phyloP scores from a whole-genome alignment of 2,888 invertebrate genomes.

The Yponomeuta plumbellus region DNA sequence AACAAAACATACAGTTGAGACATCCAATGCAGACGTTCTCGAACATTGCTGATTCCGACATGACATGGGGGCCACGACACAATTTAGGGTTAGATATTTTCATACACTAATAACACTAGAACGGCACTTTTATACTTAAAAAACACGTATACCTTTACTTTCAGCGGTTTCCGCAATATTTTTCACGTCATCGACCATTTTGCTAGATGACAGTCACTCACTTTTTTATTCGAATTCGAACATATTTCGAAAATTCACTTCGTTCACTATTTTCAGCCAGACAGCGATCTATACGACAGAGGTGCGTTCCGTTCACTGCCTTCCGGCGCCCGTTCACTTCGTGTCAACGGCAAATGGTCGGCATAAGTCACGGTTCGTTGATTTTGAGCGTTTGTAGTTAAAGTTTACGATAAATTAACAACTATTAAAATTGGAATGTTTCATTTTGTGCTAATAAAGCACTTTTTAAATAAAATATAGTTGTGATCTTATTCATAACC shows the following conservation, averaged over 20 bases:
- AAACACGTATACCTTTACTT: constrained; percentile 72
- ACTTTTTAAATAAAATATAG: no score
- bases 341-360: background rate
- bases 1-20: constrained; percentile 65
- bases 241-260: constrained; percentile 75
- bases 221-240: constrained; percentile 73
- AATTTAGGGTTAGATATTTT: constrained; percentile 70
- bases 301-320: constrained; percentile 69
- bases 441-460: background rate
- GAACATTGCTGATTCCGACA: constrained; percentile 59
- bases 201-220: constrained; percentile 74
- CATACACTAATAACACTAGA: constrained; percentile 69
- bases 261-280: constrained; percentile 75
- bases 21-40: constrained; percentile 66
- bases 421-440: background rate
- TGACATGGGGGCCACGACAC: constrained; percentile 76
- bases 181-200: constrained; percentile 76
- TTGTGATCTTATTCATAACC: no score
- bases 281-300: constrained; percentile 72
- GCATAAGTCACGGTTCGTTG: background rate
- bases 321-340: constrained; percentile 9
- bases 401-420: background rate
- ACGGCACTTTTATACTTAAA: constrained; percentile 63
- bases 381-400: background rate
- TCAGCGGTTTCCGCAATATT: constrained; percentile 73